These are phyloP conservation scores for Canis aureus DNA, from an alignment of 2,113 vertebrate genomes.

Conservation along the genomic window DNA sequence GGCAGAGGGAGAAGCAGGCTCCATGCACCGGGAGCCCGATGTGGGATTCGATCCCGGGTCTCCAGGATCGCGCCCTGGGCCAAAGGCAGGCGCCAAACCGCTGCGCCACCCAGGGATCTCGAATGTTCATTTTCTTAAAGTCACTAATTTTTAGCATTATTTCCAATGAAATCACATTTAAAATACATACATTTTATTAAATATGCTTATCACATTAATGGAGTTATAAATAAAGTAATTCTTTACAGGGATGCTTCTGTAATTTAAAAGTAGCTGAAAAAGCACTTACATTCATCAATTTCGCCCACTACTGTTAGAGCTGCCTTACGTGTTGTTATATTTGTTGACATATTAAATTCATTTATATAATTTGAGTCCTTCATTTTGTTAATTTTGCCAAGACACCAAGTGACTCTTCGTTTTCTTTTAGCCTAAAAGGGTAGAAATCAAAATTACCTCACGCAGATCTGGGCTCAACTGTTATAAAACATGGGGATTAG, in stretches of 20 bases:
- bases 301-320: conserved; percentile 78
- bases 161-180: background rate
- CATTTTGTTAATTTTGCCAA: conserved; percentile 89
- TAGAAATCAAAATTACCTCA: background rate
- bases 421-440: conserved; percentile 90
- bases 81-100: too few relatives aligned
- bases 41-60: too few relatives aligned
- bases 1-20: too few relatives aligned
- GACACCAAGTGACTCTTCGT: conserved; percentile 96
- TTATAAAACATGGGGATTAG: background rate
- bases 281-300: conserved; percentile 88
- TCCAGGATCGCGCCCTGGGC: too few relatives aligned
- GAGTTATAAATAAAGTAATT: background rate
- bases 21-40: too few relatives aligned
- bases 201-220: background rate
- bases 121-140: conserved; percentile 17
- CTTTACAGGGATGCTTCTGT: background rate
- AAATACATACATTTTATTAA: background rate
- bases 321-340: conserved; percentile 67
- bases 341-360: conserved; percentile 71
- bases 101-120: too few relatives aligned
- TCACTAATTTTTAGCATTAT: conserved; percentile 6
- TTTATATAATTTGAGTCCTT: conserved; percentile 75
- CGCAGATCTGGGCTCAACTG: background rate
- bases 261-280: background rate